Base-by-base conservation (phyloP, 2,113 vertebrate species). In the Conger conger region DNA sequence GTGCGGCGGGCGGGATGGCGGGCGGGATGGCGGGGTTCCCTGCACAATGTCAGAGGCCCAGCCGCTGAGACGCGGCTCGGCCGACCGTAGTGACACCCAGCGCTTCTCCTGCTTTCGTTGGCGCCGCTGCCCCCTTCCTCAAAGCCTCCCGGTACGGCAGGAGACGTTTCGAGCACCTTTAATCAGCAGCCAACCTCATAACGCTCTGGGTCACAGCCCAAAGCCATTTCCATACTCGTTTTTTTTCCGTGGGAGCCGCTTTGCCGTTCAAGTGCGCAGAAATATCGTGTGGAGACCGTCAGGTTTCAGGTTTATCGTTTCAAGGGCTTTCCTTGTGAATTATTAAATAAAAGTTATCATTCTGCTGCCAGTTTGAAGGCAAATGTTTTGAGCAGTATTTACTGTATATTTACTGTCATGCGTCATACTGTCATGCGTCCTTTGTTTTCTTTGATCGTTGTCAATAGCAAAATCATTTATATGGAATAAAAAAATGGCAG, bases 151-250 rank as follows among this genome's bases (percentile, higher is more conserved):
- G 57, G 73, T 57, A 40, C 17, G 50, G 35, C 80, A 86, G 73
- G 73, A 86, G 68, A 82, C 80, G 40, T 60, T 60, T 73, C 27
- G 33, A 73, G 73, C 73, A 33, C 63, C 73, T 77, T 82, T 82
- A 82, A 86, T 82, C 85, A n/a, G 68, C 50, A 35, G 84, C 84
- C 80, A 85, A 85, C 33, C 37, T 83, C 36, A 33, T 40, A 68
- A 33, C 63, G 50, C 77, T 76, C 15, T 38, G 80, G 80, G 68
- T 78, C 85, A 35, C 30, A 76, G 42, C 45, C 80, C 80, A 82
- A 50, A 82, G 80, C 45, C 63, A 38, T 53, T 81, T 86, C 36
- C 57, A 82, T 86, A 77, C 73, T 68, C 35, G 77, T 85, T 82
- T 73, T 42, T 60, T 23, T 2, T 27, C 5, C 4, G 76, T 42